These are phyloP conservation scores for Tetramorium simillimum DNA, from an alignment of 1,140 invertebrate genomes.

Conservation along the genomic window DNA sequence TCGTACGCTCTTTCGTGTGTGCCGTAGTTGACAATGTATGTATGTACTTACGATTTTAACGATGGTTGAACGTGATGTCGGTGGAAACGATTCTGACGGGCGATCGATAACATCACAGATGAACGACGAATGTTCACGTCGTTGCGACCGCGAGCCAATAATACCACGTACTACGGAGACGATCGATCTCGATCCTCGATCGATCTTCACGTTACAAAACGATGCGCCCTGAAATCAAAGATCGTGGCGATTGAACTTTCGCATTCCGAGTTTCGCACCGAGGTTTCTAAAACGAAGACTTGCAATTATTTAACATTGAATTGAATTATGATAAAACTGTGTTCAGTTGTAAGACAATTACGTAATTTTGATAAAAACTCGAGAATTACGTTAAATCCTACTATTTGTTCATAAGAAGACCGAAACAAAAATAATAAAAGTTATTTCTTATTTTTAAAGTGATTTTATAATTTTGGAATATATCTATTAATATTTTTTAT, in stretches of 20 bases:
- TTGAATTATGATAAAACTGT: background rate
- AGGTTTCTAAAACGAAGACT: background rate
- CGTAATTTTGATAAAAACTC: conserved; percentile 32
- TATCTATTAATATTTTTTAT: background rate
- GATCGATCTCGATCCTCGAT: conserved; percentile 41
- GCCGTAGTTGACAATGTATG: conserved; percentile 65
- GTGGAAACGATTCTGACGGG: conserved; percentile 44
- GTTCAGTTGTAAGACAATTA: background rate
- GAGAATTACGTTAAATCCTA: background rate
- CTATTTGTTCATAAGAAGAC: background rate
- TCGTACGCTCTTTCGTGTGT: conserved; percentile 55
- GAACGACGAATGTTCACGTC: conserved; percentile 40
- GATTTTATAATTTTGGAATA: background rate
- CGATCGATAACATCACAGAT: conserved; percentile 48
- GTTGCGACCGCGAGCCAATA: conserved; percentile 42
- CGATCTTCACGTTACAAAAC: conserved; percentile 10
- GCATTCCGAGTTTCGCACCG: background rate
- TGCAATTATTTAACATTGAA: background rate
- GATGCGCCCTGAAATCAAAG: conserved; percentile 30
- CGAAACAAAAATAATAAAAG: background rate
- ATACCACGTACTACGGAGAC: conserved; percentile 42
- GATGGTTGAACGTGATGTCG: conserved; percentile 57
- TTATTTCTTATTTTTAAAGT: background rate
- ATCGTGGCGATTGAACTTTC: conserved; percentile 19
- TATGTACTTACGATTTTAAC: conserved; percentile 69